Base-by-base conservation (phyloP, 1,140 invertebrate genomes). In the Bombus waltoni region DNA sequence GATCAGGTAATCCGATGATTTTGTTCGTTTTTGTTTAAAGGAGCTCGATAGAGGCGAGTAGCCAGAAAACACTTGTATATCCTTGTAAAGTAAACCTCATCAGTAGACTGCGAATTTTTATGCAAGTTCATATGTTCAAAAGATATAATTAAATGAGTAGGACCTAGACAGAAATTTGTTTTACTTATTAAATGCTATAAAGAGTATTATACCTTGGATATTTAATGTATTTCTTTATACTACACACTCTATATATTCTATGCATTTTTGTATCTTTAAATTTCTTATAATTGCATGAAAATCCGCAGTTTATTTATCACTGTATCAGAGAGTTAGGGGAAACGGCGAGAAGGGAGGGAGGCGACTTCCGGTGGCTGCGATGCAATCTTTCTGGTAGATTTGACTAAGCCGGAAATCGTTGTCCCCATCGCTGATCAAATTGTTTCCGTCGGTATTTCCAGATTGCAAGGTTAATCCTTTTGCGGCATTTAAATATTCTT, bases 381-480 rank as follows among this genome's bases (percentile, higher is more conserved):
- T 4, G 42, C 42, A 3, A 80, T n/a, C 57, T 53, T 73, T 22
- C 53, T 74, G 22, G 2, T 6, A n/a, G 28, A 71, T 53, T 35
- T 25, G 22, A 81, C 47, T 53, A 57, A 40, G 35, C 22, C 11
- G 66, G 47, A 75, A n/a, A 59, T 59, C 72, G 11, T 10, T n/a
- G 44, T 53, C 35, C 65, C 18, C 10, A 53, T n/a, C n/a, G 6
- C 18, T 9, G 25, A 53, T 28, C 8, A 28, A 62, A 65, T n/a
- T n/a, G 38, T 72, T 59, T 59, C 3, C 44, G 42, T 66, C 81
- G 83, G 83, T 79, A 78, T 62, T 84, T 13, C 75, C 83, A 79
- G 75, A 83, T 75, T 53, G 71, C n/a, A 28, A 47, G 81, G 59
- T 82, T 75, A 74, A 82, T 74, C 53, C 80, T 82, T 82, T 74